Conservation (phyloP, 37 sponge, comb jelly and placozoan genomes). For the Agelas oroides region DNA sequence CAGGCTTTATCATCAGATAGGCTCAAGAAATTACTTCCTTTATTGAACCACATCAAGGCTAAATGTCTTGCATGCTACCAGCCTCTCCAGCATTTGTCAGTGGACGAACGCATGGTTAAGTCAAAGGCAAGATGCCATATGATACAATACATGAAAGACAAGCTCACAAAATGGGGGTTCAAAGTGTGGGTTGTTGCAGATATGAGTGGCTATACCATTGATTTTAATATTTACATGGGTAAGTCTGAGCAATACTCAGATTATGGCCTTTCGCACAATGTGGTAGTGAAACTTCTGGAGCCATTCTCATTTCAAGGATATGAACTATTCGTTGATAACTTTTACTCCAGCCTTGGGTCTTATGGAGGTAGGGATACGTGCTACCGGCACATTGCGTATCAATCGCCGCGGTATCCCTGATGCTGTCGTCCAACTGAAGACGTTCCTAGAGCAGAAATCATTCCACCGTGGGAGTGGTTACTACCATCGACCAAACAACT, state of each 20-base stretch:
- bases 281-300: conserved; percentile 6
- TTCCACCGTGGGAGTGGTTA: not conserved
- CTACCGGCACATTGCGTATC: conserved; percentile 27
- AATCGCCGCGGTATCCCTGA: conserved; percentile 26
- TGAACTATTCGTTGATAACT: conserved; percentile 46
- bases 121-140: not conserved
- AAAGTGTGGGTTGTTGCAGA: conserved; percentile 30
- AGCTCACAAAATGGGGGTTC: conserved; percentile 56
- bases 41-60: too few relatives aligned
- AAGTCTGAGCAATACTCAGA: not conserved
- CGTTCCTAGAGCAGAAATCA: not conserved
- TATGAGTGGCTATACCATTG: conserved; percentile 13
- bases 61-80: too few relatives aligned
- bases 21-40: too few relatives aligned
- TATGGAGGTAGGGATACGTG: not conserved
- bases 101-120: too few relatives aligned
- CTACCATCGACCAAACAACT: not conserved
- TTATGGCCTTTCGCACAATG: not conserved
- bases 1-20: too few relatives aligned
- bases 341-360: conserved; percentile 28
- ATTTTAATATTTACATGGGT: conserved; percentile 41
- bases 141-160: conserved; percentile 39
- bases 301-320: conserved; percentile 42
- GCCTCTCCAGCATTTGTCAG: too few relatives aligned
- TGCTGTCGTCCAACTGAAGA: not conserved